Percentiles rank a stretch among this genome's conserved stretches.
phyloP scores from a whole-genome alignment of 2,113 vertebrate species.

The Rhynchopsitta pachyrhyncha region DNA sequence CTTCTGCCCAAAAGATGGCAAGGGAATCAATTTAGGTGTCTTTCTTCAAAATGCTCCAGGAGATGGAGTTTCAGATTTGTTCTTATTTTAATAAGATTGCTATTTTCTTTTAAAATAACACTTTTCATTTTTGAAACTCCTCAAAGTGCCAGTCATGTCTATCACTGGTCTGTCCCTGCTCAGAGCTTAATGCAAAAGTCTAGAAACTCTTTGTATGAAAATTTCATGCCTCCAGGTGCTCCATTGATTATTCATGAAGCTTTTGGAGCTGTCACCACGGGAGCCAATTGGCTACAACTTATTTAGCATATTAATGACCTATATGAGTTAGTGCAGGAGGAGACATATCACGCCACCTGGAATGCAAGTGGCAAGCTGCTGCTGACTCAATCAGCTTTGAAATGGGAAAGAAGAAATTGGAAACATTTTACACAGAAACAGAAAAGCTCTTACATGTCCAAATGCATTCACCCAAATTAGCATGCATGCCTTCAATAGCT shows the following conservation, averaged over 20 bases:
- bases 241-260: slow-evolving; percentile 80
- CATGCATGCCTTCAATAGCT: background rate
- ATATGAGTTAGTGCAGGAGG: slow-evolving; percentile 67
- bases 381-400: slow-evolving; percentile 52
- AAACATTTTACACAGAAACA: slow-evolving; percentile 37
- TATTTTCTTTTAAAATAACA: slow-evolving; percentile 50
- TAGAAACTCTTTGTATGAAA: slow-evolving; percentile 71
- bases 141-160: slow-evolving; percentile 55
- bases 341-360: slow-evolving; percentile 71
- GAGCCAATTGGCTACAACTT: slow-evolving; percentile 73
- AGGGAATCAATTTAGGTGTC: background rate
- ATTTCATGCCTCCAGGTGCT: slow-evolving; percentile 79
- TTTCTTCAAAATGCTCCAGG: background rate
- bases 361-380: slow-evolving; percentile 58
- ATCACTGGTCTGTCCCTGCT: slow-evolving; percentile 53
- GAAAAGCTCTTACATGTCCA: slow-evolving; percentile 26
- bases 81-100: slow-evolving; percentile 41
- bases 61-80: slow-evolving; percentile 10
- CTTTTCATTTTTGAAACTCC: slow-evolving; percentile 42
- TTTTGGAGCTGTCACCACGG: slow-evolving; percentile 72
- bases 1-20: background rate
- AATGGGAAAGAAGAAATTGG: slow-evolving; percentile 45
- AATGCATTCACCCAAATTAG: slow-evolving; percentile 17
- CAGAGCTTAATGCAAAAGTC: slow-evolving; percentile 62
- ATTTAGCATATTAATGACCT: slow-evolving; percentile 81